Evolutionary conservation across 2,797 vertebrate genomes (phyloP).

Genomic region (Sparus aurata): DNA sequence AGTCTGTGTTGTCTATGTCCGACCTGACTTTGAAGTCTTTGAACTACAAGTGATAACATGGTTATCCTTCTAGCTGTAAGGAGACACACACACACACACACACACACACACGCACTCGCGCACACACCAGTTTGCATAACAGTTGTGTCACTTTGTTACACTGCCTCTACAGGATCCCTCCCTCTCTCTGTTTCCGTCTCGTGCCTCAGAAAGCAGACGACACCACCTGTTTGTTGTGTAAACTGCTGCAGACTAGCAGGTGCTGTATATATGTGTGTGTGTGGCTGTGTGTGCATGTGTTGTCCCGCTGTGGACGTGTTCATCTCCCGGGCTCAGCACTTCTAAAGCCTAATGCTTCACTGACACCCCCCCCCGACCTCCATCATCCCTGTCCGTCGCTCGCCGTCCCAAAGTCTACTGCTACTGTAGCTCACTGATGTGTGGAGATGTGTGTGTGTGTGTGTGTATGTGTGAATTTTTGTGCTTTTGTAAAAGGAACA

Average conservation of each 20-base stretch:
- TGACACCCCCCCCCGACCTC: conserved; percentile 3
- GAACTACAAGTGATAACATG: not conserved
- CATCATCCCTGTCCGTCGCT: conserved; percentile 15
- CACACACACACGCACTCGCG: conserved; percentile 14
- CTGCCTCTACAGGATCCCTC: not conserved
- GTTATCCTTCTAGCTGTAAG: not conserved
- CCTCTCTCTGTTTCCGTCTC: conserved; percentile 17
- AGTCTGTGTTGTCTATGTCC: not conserved
- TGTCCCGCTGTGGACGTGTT: conserved; percentile 65
- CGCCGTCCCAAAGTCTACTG: conserved; percentile 28
- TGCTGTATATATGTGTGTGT: conserved; percentile 41
- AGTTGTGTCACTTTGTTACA: conserved; percentile 41
- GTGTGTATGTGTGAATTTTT: not conserved
- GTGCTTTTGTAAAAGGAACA: not conserved
- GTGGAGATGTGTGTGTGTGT: not conserved
- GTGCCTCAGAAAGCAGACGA: conserved; percentile 22
- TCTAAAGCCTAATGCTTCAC: conserved; percentile 55
- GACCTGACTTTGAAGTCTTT: not conserved
- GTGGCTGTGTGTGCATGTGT: not conserved
- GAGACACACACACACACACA: conserved; percentile 4
- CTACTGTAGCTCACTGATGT: conserved; percentile 8
- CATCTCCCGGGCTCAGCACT: conserved; percentile 78
- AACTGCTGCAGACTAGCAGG: conserved; percentile 73
- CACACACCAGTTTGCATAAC: conserved; percentile 28
- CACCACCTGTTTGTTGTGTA: conserved; percentile 81